Evolutionary conservation across 2,888 invertebrate species (phyloP).

Genomic region (Heteromyza rotundicornis): DNA sequence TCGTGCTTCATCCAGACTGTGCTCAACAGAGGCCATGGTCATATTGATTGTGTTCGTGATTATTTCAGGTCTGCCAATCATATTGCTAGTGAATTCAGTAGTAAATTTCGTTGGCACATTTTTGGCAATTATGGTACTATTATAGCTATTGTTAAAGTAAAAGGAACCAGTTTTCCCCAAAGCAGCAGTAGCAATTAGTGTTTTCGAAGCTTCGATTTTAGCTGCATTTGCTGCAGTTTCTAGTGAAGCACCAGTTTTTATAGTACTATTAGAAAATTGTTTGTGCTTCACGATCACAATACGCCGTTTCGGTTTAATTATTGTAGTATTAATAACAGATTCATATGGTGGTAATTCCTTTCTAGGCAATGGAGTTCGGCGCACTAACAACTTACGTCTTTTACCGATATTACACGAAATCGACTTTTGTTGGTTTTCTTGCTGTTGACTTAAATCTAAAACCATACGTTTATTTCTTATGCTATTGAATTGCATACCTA

Average conservation of each 20-base stretch:
- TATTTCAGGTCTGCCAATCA: too few species aligned
- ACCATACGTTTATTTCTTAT: neutral
- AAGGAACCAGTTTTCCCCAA: too few species aligned
- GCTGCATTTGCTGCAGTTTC: neutral
- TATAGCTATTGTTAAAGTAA: too few species aligned
- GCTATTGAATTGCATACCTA: neutral
- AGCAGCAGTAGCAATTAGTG: too few species aligned
- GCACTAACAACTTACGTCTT: constrained; percentile 11
- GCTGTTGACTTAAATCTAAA: neutral
- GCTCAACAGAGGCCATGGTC: neutral
- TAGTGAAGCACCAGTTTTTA: too few species aligned
- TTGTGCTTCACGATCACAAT: neutral
- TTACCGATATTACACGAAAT: too few species aligned
- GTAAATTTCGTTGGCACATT: too few species aligned
- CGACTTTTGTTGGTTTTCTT: neutral
- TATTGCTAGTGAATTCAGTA: too few species aligned
- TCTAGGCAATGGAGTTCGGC: constrained; percentile 4
- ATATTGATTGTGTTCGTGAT: neutral
- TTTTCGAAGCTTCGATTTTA: too few species aligned
- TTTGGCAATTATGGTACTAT: too few species aligned
- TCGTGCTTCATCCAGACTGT: neutral
- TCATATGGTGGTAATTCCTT: too few species aligned
- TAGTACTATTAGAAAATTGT: neutral
- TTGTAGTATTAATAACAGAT: too few species aligned
- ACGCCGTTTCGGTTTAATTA: neutral